Conservation (phyloP, 2,113 vertebrate genomes). For the Notiomystis cincta region DNA sequence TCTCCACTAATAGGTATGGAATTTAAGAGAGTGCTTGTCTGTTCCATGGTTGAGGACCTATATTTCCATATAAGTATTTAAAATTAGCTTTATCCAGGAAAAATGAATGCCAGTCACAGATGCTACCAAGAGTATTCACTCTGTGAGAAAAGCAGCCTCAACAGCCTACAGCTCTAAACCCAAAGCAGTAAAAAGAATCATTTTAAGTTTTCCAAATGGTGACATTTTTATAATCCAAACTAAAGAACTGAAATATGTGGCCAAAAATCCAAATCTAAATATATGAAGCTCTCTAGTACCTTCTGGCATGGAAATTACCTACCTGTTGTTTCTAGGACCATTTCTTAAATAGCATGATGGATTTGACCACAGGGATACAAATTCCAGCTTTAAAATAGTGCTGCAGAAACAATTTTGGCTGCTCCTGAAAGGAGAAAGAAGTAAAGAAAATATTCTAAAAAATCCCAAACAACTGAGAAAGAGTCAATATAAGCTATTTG, state of each 20-base stretch:
- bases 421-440: neutral
- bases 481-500: neutral
- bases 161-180: neutral
- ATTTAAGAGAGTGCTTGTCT: neutral
- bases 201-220: neutral
- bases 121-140: neutral
- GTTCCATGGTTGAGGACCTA: neutral
- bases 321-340: neutral
- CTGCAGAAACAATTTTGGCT: neutral
- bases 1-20: neutral
- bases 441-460: neutral
- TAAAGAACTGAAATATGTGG: neutral
- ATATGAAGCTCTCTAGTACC: neutral
- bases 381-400: neutral
- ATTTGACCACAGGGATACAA: neutral
- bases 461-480: neutral
- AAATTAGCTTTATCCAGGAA: neutral
- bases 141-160: neutral
- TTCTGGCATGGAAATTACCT: neutral
- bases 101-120: neutral
- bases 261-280: neutral
- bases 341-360: neutral
- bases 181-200: neutral
- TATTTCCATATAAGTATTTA: neutral
- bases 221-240: rapidly evolving